phyloP scores from a whole-genome alignment of 1,140 invertebrate genomes.

The Colletes latitarsis region DNA sequence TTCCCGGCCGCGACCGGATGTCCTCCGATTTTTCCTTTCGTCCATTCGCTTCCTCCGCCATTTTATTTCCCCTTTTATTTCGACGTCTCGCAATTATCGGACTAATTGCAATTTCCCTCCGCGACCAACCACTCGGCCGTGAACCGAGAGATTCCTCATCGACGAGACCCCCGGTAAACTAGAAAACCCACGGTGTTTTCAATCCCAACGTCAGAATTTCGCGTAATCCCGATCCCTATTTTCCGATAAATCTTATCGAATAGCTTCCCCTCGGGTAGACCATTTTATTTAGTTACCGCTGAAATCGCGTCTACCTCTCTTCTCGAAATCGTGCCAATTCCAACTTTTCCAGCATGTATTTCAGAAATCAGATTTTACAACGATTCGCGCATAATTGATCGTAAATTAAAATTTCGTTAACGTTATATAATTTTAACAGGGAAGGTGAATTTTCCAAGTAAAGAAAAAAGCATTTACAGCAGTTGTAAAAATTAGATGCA shows the following conservation, averaged over 20 bases:
- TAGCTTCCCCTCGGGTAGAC: not conserved
- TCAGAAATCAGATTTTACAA: too few species aligned
- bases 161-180: not conserved
- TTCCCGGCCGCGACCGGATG: not conserved
- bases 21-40: not conserved
- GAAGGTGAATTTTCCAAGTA: too few species aligned
- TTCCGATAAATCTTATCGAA: not conserved
- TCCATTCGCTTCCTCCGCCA: not conserved
- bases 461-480: too few species aligned
- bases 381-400: too few species aligned
- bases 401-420: too few species aligned
- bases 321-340: too few species aligned
- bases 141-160: not conserved
- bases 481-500: too few species aligned
- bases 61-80: not conserved
- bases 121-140: not conserved
- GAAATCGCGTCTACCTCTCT: too few species aligned
- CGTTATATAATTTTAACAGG: too few species aligned
- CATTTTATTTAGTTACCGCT: slow-evolving; percentile 2
- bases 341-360: too few species aligned
- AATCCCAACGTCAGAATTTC: not conserved
- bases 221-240: slow-evolving; percentile 8
- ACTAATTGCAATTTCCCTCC: slow-evolving; percentile 41
- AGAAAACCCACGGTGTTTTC: not conserved
- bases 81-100: slow-evolving; percentile 31